Base-by-base conservation (phyloP, 2,113 vertebrate genomes). In the Ardeotis arabs region DNA sequence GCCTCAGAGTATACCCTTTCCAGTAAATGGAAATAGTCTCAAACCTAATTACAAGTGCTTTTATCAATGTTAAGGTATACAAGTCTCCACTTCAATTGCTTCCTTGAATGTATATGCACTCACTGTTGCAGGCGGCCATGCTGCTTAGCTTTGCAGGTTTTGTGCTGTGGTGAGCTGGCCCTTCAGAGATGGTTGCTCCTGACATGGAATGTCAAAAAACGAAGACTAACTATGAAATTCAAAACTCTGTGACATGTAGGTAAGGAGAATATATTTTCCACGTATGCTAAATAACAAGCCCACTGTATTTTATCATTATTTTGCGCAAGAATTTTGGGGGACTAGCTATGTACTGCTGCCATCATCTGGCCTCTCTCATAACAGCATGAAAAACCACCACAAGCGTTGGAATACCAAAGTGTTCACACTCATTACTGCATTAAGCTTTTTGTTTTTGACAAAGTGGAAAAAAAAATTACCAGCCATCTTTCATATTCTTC, bases 401-500 rank as follows among this genome's bases (percentile, higher is more conserved):
- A 0, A 72, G 20, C 11, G 72, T 12, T 60, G 20, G 14, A 64
- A 37, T 20, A 59, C 7, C 45, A 12, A 45, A 77, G 25, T 24
- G 37, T 39, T 76, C 47, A 60, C 28, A 17, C 3, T 41, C 13
- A 45, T 52, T 59, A 80, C 16, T 60, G 33, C 15, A 44, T 53
- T 63, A 33, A 74, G n/a, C 14, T 2, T 59, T 47, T 13, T 20
- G 22, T 19, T 67, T 88, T 64, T 53, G 74, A 83, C 2, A 63
- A 76, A 95, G 28, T 33, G 8, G 15, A 35, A 39, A 17, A 80
- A 97, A 98, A 2, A 7, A 94, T 98, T 98, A 99, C 99, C 98
- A 99, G 98, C 99, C 99, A 99, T 84, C 96, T 98, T 89, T 99
- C 98, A 96, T 99, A 99, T 89, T 98, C 97, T 74, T 98, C 98